phyloP scores from a whole-genome alignment of 30 jellyfish, hydroid and myxozoan genomes.

The Aurelia coerulea region DNA sequence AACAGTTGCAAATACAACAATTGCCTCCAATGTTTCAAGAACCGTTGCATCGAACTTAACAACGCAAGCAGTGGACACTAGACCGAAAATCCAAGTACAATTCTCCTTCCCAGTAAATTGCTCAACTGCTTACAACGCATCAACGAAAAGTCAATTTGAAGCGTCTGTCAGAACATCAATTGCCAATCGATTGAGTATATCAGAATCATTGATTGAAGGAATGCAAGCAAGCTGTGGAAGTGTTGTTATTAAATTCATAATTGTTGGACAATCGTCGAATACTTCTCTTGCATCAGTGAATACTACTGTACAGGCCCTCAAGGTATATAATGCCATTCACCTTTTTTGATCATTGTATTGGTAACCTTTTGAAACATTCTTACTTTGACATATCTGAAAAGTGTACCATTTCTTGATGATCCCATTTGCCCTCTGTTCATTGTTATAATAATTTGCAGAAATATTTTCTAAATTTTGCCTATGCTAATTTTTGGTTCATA shows the following conservation, averaged over 20 bases:
- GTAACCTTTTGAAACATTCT: neutral
- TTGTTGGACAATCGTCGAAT: slow-evolving; percentile 19
- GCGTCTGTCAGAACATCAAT: slow-evolving; percentile 19
- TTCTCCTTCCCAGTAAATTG: slow-evolving; percentile 53
- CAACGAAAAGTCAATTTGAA: slow-evolving; percentile 43
- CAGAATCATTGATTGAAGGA: slow-evolving; percentile 10
- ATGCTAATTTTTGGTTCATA: no score
- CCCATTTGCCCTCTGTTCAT: no score
- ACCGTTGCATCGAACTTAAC: neutral
- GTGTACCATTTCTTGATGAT: no score
- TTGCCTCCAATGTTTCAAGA: neutral
- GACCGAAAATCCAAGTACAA: slow-evolving; percentile 15
- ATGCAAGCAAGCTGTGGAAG: slow-evolving; percentile 61
- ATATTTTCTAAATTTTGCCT: no score
- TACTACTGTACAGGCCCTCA: slow-evolving; percentile 13
- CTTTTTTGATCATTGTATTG: neutral
- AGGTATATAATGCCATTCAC: slow-evolving; percentile 7
- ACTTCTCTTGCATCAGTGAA: slow-evolving; percentile 38
- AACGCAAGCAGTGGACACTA: slow-evolving; percentile 18
- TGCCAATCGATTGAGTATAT: slow-evolving; percentile 16
- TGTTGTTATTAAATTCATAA: slow-evolving; percentile 18
- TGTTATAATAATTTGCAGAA: no score
- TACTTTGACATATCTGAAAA: neutral
- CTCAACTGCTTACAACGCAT: slow-evolving; percentile 15
- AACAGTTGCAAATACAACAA: neutral